Conservation (phyloP, 1,140 invertebrate species). For the Danaus melanippus region DNA sequence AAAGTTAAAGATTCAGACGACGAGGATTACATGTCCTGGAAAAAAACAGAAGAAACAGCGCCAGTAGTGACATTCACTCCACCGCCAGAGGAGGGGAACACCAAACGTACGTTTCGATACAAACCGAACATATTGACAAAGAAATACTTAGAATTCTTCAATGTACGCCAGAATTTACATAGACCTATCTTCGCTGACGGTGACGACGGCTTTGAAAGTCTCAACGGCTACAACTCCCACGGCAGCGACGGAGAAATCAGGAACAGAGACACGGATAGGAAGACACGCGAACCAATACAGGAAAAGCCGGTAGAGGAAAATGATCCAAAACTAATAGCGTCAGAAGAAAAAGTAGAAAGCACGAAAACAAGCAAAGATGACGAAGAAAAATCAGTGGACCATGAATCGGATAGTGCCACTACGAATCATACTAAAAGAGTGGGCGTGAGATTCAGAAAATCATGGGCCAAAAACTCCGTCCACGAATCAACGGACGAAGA, state of each 20-base stretch:
- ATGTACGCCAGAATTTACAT: constrained; percentile 42
- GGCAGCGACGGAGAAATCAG: constrained; percentile 68
- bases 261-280: constrained; percentile 25
- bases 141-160: constrained; percentile 60
- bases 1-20: constrained; percentile 66
- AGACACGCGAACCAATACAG: constrained; percentile 26
- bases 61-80: constrained; percentile 61
- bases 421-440: constrained; percentile 41
- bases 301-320: constrained; percentile 16
- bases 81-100: constrained; percentile 39
- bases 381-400: constrained; percentile 49
- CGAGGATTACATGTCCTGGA: constrained; percentile 66
- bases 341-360: constrained; percentile 15
- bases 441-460: constrained; percentile 57
- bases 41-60: constrained; percentile 45
- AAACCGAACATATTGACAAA: constrained; percentile 58
- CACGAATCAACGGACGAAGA: constrained; percentile 54
- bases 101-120: constrained; percentile 40
- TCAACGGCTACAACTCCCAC: constrained; percentile 87
- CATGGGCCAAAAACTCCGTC: constrained; percentile 49
- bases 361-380: constrained; percentile 41
- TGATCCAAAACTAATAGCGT: constrained; percentile 7
- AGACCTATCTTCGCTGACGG: constrained; percentile 68
- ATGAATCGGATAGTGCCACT: constrained; percentile 49
- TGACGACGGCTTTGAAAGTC: constrained; percentile 89